Percentiles rank a stretch among this genome's conserved stretches.
Evolutionary conservation across 2,888 invertebrate genomes (phyloP).

Genomic region (Smittia aterrima): DNA sequence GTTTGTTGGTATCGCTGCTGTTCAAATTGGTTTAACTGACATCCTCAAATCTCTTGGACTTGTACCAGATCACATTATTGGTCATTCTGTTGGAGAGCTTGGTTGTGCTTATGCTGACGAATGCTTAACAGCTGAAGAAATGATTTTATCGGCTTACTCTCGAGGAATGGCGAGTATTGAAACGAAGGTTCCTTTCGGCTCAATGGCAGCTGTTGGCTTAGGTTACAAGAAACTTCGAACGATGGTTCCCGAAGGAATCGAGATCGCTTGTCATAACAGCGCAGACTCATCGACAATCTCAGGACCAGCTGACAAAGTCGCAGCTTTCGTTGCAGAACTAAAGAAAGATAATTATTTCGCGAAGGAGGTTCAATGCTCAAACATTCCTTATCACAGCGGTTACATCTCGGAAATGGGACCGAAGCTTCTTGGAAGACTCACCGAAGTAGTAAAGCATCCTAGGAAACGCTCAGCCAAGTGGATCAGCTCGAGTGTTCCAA

Average conservation of each 20-base stretch:
- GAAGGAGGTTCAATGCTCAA: conserved; percentile 72
- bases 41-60: conserved; percentile 57
- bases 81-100: conserved; percentile 89
- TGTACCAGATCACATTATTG: conserved; percentile 56
- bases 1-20: conserved; percentile 72
- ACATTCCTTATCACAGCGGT: conserved; percentile 80
- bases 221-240: conserved; percentile 55
- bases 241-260: conserved; percentile 63
- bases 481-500: conserved; percentile 75
- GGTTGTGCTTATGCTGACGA: conserved; percentile 91
- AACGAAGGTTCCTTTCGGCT: conserved; percentile 64
- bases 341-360: conserved; percentile 69
- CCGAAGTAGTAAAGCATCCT: conserved; percentile 61
- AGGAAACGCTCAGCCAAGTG: conserved; percentile 67
- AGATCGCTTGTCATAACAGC: conserved; percentile 79
- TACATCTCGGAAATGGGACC: conserved; percentile 70
- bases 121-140: conserved; percentile 76
- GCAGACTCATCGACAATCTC: conserved; percentile 78
- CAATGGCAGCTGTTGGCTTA: conserved; percentile 80
- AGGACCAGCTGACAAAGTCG: conserved; percentile 67
- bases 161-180: conserved; percentile 69
- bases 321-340: conserved; percentile 61
- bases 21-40: conserved; percentile 61
- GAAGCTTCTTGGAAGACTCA: conserved; percentile 62
- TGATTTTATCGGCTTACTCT: conserved; percentile 75